These are phyloP conservation scores for Copidosoma floridanum DNA, from an alignment of 1,140 invertebrate genomes.

Conservation along the genomic window DNA sequence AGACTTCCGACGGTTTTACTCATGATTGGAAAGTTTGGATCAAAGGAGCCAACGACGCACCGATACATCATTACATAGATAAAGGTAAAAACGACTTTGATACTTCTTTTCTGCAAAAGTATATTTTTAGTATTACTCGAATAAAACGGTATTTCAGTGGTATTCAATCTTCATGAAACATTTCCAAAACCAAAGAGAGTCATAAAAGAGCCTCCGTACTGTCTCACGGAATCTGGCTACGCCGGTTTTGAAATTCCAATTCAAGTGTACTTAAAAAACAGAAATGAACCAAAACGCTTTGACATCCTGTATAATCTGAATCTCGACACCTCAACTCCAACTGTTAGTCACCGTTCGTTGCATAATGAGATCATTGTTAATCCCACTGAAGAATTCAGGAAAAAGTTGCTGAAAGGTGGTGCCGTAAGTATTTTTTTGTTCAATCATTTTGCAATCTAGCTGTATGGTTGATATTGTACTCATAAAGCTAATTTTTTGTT, in stretches of 20 bases:
- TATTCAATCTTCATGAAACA: conserved; percentile 88
- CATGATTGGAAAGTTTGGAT: conserved; percentile 99
- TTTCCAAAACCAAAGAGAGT: conserved; percentile 89
- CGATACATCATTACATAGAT: conserved; percentile 89
- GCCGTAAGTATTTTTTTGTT: conserved; percentile 60
- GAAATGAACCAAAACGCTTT: conserved; percentile 87
- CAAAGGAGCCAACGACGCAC: conserved; percentile 76
- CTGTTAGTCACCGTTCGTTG: conserved; percentile 63
- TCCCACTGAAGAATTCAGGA: conserved; percentile 85
- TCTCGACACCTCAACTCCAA: conserved; percentile 71
- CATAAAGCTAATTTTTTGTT: conserved; percentile 17
- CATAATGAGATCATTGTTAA: conserved; percentile 82
- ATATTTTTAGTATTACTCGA: too few relatives aligned
- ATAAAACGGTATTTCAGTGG: conserved; percentile 68
- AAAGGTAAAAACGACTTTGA: too few relatives aligned
- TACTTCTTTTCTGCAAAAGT: too few relatives aligned
- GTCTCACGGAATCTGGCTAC: conserved; percentile 89
- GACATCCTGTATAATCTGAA: conserved; percentile 84
- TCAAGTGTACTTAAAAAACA: conserved; percentile 87
- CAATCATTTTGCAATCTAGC: conserved; percentile 14
- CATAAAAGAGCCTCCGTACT: conserved; percentile 88
- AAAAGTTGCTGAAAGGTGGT: conserved; percentile 84
- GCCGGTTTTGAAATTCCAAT: conserved; percentile 89
- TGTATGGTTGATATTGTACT: not conserved
- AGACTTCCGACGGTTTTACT: conserved; percentile 85